phyloP scores from a whole-genome alignment of 37 sponge, comb jelly and placozoan species.

The Chondrosia reniformis region DNA sequence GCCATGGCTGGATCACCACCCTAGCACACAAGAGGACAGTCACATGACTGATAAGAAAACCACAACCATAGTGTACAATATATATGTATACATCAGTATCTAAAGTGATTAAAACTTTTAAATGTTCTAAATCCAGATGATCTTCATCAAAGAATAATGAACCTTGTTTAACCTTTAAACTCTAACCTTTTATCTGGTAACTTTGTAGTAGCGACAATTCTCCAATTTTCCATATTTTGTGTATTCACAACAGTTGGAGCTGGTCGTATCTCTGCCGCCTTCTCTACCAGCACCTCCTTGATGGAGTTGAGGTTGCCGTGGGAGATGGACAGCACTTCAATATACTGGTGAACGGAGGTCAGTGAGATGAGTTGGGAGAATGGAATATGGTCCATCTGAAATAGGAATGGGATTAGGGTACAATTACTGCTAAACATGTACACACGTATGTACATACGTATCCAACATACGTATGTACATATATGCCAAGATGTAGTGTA shows the following conservation, averaged over 20 bases:
- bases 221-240: conserved; percentile 33
- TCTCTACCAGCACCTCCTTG: conserved; percentile 52
- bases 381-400: conserved; percentile 48
- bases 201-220: conserved; percentile 50
- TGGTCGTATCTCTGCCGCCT: conserved; percentile 44
- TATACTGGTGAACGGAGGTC: conserved; percentile 47
- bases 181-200: conserved; percentile 38
- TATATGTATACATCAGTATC: neutral
- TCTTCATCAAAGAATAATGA: neutral
- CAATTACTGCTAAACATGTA: too few species aligned
- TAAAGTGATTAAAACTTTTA: neutral
- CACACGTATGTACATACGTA: too few species aligned
- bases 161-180: neutral
- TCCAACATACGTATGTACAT: too few species aligned
- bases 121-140: neutral
- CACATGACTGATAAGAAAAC: too few species aligned
- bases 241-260: neutral
- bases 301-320: neutral
- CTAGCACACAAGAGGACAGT: conserved; percentile 12
- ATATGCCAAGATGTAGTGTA: too few species aligned
- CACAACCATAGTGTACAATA: neutral
- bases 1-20: conserved; percentile 79
- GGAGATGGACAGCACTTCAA: conserved; percentile 25
- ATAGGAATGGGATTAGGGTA: neutral
- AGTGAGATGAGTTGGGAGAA: conserved; percentile 41